Conservation (phyloP, 1,140 invertebrate genomes). For the Papilio helenus region DNA sequence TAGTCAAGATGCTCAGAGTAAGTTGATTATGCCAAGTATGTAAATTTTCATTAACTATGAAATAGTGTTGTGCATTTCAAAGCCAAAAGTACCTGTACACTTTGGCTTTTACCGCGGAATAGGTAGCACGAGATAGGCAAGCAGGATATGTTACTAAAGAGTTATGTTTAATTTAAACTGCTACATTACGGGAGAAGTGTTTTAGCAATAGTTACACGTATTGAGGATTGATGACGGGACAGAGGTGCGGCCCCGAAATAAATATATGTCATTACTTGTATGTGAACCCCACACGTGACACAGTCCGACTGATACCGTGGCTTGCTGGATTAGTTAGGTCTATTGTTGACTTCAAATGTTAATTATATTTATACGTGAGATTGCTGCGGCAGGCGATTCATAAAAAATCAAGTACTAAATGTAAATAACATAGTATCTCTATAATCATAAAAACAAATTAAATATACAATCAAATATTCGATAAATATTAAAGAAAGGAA, state of each 20-base stretch:
- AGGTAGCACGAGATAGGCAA: no score
- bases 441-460: neutral
- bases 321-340: neutral
- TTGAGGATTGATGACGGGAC: neutral
- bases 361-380: neutral
- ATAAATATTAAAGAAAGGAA: no score
- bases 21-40: constrained; percentile 26
- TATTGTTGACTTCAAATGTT: constrained; percentile 8
- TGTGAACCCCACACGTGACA: neutral
- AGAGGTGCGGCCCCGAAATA: constrained; percentile 13
- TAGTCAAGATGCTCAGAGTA: constrained; percentile 64
- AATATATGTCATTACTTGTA: neutral
- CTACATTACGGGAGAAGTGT: constrained; percentile 42
- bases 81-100: no score
- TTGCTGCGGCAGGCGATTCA: neutral
- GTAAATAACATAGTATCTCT: neutral
- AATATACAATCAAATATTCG: neutral
- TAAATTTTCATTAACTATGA: no score
- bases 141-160: neutral
- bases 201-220: neutral
- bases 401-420: neutral
- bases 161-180: no score
- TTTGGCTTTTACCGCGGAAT: no score
- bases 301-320: neutral
- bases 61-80: no score